Conservation (phyloP, 2,888 invertebrate species). For the Ypsolopha sequella region DNA sequence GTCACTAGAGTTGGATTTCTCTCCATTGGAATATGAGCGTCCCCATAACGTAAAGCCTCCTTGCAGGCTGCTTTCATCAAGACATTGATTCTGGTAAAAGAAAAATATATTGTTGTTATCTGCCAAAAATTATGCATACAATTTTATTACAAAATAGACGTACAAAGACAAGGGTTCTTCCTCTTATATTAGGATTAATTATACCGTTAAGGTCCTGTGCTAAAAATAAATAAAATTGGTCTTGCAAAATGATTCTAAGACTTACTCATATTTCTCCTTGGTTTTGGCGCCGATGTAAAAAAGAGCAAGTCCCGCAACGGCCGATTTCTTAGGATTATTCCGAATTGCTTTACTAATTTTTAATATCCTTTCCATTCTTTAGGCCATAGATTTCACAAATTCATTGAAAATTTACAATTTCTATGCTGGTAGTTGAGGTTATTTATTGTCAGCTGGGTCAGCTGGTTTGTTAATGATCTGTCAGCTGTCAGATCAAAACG, state of each 20-base stretch:
- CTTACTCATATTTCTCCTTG: slow-evolving; percentile 82
- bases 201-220: no score
- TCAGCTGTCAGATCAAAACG: no score
- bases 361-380: slow-evolving; percentile 64
- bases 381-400: not conserved
- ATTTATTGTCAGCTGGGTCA: slow-evolving; percentile 7
- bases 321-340: slow-evolving; percentile 92
- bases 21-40: slow-evolving; percentile 68
- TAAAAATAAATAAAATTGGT: no score
- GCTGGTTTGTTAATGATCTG: slow-evolving; percentile 1
- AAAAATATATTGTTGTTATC: slow-evolving; percentile 4
- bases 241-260: slow-evolving; percentile 9
- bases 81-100: slow-evolving; percentile 74
- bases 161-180: no score
- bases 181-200: no score
- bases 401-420: no score
- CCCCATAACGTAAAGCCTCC: slow-evolving; percentile 81
- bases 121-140: not conserved
- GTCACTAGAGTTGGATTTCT: slow-evolving; percentile 80
- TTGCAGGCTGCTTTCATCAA: slow-evolving; percentile 86
- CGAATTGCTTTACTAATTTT: slow-evolving; percentile 77
- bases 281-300: slow-evolving; percentile 79
- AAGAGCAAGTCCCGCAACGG: slow-evolving; percentile 75
- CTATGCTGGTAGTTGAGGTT: slow-evolving; percentile 5
- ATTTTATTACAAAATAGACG: not conserved